Conservation (phyloP, 92 coral and sea anemone genomes). For the Parazoanthus darwini region DNA sequence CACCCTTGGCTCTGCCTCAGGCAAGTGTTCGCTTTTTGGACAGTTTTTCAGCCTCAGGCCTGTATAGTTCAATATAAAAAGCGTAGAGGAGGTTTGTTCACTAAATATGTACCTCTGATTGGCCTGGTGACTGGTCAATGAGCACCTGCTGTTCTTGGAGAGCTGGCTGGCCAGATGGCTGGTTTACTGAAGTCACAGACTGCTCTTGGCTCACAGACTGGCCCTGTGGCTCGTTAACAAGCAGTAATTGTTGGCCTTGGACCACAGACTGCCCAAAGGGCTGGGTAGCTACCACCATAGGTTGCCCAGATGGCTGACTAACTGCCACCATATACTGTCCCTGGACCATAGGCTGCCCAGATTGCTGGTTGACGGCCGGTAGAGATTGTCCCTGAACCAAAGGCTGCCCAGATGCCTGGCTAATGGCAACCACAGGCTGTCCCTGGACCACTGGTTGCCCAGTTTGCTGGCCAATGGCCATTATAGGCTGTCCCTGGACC, state of each 20-base stretch:
- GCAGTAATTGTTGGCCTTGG: background rate
- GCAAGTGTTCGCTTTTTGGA: too few species aligned
- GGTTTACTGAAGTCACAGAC: background rate
- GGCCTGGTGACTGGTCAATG: background rate
- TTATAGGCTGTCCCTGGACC: background rate
- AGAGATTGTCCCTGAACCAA: background rate
- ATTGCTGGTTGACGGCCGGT: background rate
- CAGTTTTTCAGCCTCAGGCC: too few species aligned
- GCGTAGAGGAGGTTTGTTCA: too few species aligned
- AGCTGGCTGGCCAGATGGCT: background rate
- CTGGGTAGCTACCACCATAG: background rate
- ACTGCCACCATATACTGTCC: background rate
- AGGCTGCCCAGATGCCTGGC: background rate
- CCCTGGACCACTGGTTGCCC: background rate
- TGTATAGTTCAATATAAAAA: too few species aligned
- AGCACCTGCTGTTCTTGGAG: background rate
- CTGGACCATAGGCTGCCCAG: background rate
- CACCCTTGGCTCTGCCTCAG: too few species aligned
- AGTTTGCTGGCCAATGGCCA: background rate
- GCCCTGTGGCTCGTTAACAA: background rate
- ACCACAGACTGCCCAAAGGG: background rate
- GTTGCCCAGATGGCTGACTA: background rate
- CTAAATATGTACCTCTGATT: background rate
- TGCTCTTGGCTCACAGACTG: background rate
- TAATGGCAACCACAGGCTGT: background rate